Percentiles rank a stretch among this genome's conserved stretches.
These are phyloP conservation scores for Leptopilina myrica DNA, from an alignment of 2,888 invertebrate species.

Conservation along the genomic window DNA sequence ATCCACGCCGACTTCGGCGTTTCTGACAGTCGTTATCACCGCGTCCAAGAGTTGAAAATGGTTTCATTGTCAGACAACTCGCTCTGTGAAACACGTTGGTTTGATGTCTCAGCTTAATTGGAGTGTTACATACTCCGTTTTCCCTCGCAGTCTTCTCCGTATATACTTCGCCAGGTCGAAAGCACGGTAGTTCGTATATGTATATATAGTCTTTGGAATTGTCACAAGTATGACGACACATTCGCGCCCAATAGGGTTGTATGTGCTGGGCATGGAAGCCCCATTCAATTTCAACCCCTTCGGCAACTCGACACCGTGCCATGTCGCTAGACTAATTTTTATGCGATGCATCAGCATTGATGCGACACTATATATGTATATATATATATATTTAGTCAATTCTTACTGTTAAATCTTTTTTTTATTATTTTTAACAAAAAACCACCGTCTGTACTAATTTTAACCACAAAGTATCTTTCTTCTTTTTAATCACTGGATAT, in stretches of 20 bases:
- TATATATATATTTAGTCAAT: background rate
- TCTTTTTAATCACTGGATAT: background rate
- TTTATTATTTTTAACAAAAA: slow-evolving; percentile 11
- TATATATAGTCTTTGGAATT: slow-evolving; percentile 53
- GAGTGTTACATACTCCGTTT: slow-evolving; percentile 67
- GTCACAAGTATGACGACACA: slow-evolving; percentile 57
- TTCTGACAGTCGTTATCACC: slow-evolving; percentile 39
- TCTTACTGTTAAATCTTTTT: slow-evolving; percentile 25
- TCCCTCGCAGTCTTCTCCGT: slow-evolving; percentile 51
- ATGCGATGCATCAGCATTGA: slow-evolving; percentile 43
- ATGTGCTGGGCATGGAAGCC: slow-evolving; percentile 43
- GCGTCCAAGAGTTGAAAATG: slow-evolving; percentile 40
- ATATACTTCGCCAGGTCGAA: background rate
- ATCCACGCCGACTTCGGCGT: slow-evolving; percentile 25
- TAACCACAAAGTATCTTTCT: background rate
- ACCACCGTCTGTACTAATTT: slow-evolving; percentile 14
- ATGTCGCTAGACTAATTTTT: slow-evolving; percentile 46
- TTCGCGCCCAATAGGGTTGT: slow-evolving; percentile 44
- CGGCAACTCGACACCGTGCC: slow-evolving; percentile 44
- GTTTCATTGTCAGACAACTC: slow-evolving; percentile 64
- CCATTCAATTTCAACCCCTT: slow-evolving; percentile 49
- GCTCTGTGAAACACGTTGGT: slow-evolving; percentile 62
- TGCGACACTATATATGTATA: slow-evolving; percentile 22
- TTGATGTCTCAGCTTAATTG: slow-evolving; percentile 71
- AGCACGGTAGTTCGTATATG: slow-evolving; percentile 38